phyloP scores from a whole-genome alignment of 2,797 vertebrate genomes.

The Melanotaenia pygmaea region DNA sequence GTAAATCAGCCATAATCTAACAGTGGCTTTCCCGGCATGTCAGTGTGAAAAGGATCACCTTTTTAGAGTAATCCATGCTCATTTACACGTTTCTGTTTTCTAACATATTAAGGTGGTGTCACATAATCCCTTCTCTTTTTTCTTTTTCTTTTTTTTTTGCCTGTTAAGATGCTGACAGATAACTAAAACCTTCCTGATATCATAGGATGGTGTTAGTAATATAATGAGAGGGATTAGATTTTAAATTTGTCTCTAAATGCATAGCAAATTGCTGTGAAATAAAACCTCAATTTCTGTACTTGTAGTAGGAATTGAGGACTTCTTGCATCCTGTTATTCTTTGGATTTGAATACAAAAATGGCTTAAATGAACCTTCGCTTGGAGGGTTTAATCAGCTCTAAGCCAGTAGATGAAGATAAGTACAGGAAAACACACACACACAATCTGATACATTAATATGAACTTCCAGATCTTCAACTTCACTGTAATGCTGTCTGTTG shows the following conservation, averaged over 20 bases:
- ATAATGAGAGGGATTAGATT: constrained; percentile 15
- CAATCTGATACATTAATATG: constrained; percentile 43
- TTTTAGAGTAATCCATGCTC: constrained; percentile 33
- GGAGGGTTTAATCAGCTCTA: constrained; percentile 23
- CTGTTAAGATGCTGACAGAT: constrained; percentile 8
- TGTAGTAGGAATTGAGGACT: constrained; percentile 1
- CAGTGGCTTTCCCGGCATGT: constrained; percentile 32
- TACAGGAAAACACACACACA: neutral
- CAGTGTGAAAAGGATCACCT: constrained; percentile 48
- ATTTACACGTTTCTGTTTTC: constrained; percentile 9
- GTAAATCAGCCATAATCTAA: constrained; percentile 68
- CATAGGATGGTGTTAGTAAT: constrained; percentile 6
- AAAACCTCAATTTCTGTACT: too few species aligned
- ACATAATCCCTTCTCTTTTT: constrained; percentile 6
- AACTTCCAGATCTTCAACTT: constrained; percentile 59
- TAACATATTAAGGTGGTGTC: constrained; percentile 6
- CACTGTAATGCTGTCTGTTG: constrained; percentile 62
- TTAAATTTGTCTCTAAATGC: too few species aligned
- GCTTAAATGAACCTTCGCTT: constrained; percentile 52
- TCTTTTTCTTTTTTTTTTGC: neutral
- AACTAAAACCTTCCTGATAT: constrained; percentile 6
- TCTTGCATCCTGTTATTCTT: constrained; percentile 39
- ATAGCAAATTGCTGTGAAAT: too few species aligned
- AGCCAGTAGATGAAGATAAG: constrained; percentile 21
- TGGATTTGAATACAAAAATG: constrained; percentile 39